phyloP scores from a whole-genome alignment of 2,888 invertebrate species.

The Temnothorax rugatulus region DNA sequence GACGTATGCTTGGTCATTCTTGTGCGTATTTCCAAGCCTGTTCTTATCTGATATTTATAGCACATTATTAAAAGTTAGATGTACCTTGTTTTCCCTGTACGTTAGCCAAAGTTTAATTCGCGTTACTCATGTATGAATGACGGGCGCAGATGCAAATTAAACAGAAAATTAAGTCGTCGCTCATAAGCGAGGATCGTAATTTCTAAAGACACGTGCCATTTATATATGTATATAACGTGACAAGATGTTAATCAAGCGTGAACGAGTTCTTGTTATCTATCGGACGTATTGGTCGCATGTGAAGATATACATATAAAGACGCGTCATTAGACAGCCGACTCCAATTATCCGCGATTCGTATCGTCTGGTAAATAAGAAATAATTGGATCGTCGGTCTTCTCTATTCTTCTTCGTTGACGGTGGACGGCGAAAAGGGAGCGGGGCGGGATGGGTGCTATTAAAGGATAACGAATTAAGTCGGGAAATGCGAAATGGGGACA shows the following conservation, averaged over 20 bases:
- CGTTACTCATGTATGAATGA: background rate
- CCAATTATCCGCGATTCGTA: constrained; percentile 64
- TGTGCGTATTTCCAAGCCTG: background rate
- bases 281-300: constrained; percentile 37
- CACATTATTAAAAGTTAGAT: background rate
- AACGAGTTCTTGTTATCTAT: constrained; percentile 60
- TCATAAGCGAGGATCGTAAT: constrained; percentile 3
- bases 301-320: constrained; percentile 18
- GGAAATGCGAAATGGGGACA: background rate
- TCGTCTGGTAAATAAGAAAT: constrained; percentile 52
- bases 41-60: background rate
- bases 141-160: background rate
- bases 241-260: constrained; percentile 60
- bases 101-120: constrained; percentile 3
- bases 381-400: constrained; percentile 60
- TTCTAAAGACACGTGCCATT: constrained; percentile 17
- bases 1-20: background rate
- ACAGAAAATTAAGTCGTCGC: constrained; percentile 6
- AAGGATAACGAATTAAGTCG: constrained; percentile 25
- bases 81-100: background rate
- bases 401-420: background rate
- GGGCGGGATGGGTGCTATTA: background rate
- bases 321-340: constrained; percentile 59
- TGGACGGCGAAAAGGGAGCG: background rate
- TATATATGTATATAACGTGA: constrained; percentile 8